phyloP scores from a whole-genome alignment of 2,797 vertebrate genomes.

The Bryconaethiops microstoma region DNA sequence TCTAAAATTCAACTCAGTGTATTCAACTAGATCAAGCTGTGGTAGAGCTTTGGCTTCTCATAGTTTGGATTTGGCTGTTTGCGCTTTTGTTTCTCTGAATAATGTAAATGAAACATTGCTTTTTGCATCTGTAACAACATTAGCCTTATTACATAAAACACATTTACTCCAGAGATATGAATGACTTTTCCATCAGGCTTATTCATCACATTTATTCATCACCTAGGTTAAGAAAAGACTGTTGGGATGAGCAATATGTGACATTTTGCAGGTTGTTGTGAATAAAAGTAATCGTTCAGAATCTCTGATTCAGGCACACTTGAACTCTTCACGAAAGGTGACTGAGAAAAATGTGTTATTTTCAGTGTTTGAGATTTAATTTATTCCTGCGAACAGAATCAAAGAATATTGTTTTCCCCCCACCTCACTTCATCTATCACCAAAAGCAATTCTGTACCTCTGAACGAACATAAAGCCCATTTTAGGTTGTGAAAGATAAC shows the following conservation, averaged over 20 bases:
- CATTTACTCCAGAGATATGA: too few species aligned
- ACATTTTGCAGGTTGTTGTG: neutral
- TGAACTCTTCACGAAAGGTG: constrained; percentile 15
- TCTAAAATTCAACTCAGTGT: too few species aligned
- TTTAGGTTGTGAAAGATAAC: constrained; percentile 4
- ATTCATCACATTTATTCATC: neutral
- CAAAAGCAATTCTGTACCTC: constrained; percentile 15
- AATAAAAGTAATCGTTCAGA: constrained; percentile 14
- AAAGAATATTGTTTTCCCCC: neutral
- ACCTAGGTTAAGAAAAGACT: neutral
- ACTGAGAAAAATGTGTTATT: constrained; percentile 19
- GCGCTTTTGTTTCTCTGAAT: too few species aligned
- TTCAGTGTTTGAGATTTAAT: neutral
- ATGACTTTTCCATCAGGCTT: neutral
- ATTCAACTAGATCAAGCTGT: too few species aligned
- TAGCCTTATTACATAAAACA: too few species aligned
- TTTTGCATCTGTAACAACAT: too few species aligned
- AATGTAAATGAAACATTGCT: too few species aligned
- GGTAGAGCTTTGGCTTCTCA: too few species aligned
- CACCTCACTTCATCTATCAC: neutral
- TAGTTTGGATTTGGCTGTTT: too few species aligned
- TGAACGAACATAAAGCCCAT: constrained; percentile 6
- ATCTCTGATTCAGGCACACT: neutral
- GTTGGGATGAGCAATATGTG: neutral
- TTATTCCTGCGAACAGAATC: constrained; percentile 1